Base-by-base conservation (phyloP, 2,797 vertebrate genomes). In the Diceros bicornis region DNA sequence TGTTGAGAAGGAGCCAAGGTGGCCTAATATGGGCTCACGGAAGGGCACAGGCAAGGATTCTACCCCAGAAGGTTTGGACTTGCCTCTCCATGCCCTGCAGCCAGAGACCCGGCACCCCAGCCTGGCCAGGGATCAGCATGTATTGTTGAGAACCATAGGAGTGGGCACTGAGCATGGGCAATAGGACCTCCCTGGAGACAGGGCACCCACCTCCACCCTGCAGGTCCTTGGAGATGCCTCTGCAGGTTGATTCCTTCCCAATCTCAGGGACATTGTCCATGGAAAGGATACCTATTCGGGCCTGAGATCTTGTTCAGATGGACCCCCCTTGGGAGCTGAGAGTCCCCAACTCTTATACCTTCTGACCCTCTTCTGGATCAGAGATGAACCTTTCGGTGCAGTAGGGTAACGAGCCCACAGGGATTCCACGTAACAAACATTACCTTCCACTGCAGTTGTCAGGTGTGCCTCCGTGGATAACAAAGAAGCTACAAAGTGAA, bases 391-490 rank as follows among this genome's bases (percentile, higher is more conserved):
- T 23, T 17, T 2, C n/a, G 20, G 12, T 55, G 2, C 23, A 29
- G 18, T 0, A 4, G 18, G 44, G 21, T 20, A 44, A 21, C 27
- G 10, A 79, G 9, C 37, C 64, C n/a, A 66, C 59, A 52, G 25
- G 37, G 37, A 64, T 18, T 18, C 32, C 59, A 52, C 1, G 4
- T 12, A 2, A 5, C 23, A 69, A 34, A 59, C 0, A 0, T 88
- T 87, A 95, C 95, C 69, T 84, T 55, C 74, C 7, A 4, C 2
- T 11, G 2, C 0, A 2, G 5, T 1, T 12, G 2, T 0, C 25
- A 10, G 2, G 50, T 29, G 10, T 1, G 4, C 3, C 57, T 72
- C 57, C 0, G 52, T 5, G 27, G 6, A 0, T n/a, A 2, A 20
- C 4, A 2, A 2, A 32, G 52, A 4, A 89, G 4, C 75, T 94